Evolutionary conservation across 2,888 invertebrate genomes (phyloP), one percentile per base, ranked within the genome.

Genomic region (Epinotia brunnichana): DNA sequence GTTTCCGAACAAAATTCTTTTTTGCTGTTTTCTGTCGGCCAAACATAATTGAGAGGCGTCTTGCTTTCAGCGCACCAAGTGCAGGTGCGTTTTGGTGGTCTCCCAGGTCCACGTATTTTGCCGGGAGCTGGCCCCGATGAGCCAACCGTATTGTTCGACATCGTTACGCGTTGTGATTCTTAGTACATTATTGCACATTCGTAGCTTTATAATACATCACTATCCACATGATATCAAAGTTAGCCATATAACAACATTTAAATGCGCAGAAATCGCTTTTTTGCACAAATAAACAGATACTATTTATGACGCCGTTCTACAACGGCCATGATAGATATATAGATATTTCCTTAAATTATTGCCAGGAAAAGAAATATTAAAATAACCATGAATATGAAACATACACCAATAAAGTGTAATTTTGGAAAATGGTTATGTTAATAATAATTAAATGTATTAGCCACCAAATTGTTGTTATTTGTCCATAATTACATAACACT

Each of bases 1-100:
- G 96, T 96, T 88, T 97, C 97, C 0, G 98, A 97, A 89, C 98
- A 98, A 88, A 98, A 98, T 85, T 98, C 98, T 83, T 97, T 98
- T 83, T 97, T 98, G 13, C 97, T 97, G 85, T 97, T 96, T 82
- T 97, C 97, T 2, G 96, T 96, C 11, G 98, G 98, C 76, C 97
- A 90, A 41, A 98, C 97, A 89, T 97, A 98, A 85, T 97, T 97
- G 68, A 98, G 87, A 2, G 96, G 96, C 76, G 96, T 95, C 89
- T 97, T 97, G 75, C 95, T 95, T 88, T 97, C 97, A 72, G 96
- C 96, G 86, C 97, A 97, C 97, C 97, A 97, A 21, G 97, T 97
- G 88, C 97, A 97, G 76, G 95, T 95, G 79, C 96, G 95, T 88
- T 97, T 97, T 15, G 97, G 96, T 73, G 97, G 97, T 82, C 97